Evolutionary conservation across 2,113 vertebrate genomes (phyloP).

Genomic region (Chaenogobius annularis): DNA sequence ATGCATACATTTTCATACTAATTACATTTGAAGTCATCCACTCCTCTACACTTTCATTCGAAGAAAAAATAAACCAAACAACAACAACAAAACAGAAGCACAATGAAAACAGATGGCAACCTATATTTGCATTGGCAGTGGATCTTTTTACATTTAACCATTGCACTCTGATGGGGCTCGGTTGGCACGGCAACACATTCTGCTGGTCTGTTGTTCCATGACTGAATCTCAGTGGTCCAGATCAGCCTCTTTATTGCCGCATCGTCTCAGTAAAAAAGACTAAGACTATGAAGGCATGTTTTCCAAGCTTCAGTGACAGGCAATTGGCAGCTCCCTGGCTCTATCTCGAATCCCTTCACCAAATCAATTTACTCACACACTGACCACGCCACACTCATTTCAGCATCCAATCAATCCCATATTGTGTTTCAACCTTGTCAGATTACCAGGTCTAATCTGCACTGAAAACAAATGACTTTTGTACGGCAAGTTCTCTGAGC

Average conservation of each 20-base stretch:
- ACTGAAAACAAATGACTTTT: constrained; percentile 1
- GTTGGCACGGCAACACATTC: constrained; percentile 77
- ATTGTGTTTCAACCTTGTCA: neutral
- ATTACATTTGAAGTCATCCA: neutral
- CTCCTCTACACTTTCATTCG: neutral
- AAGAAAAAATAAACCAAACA: neutral
- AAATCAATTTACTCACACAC: constrained; percentile 7
- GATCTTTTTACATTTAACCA: constrained; percentile 69
- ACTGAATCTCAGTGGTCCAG: constrained; percentile 64
- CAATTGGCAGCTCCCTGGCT: constrained; percentile 24
- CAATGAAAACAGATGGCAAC: constrained; percentile 70
- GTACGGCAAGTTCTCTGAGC: neutral
- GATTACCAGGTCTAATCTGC: constrained; percentile 5
- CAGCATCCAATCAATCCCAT: constrained; percentile 15
- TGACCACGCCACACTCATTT: neutral
- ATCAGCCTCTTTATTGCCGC: constrained; percentile 51
- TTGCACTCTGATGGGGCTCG: constrained; percentile 59
- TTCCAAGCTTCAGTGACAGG: constrained; percentile 27
- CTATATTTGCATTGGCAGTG: constrained; percentile 70
- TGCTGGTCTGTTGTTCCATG: constrained; percentile 63
- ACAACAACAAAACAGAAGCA: constrained; percentile 32
- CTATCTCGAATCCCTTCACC: constrained; percentile 12
- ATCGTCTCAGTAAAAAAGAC: constrained; percentile 22
- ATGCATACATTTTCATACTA: neutral
- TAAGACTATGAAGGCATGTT: constrained; percentile 22